Base-by-base conservation (phyloP, 2,888 invertebrate genomes). In the Drosophila mimetica region DNA sequence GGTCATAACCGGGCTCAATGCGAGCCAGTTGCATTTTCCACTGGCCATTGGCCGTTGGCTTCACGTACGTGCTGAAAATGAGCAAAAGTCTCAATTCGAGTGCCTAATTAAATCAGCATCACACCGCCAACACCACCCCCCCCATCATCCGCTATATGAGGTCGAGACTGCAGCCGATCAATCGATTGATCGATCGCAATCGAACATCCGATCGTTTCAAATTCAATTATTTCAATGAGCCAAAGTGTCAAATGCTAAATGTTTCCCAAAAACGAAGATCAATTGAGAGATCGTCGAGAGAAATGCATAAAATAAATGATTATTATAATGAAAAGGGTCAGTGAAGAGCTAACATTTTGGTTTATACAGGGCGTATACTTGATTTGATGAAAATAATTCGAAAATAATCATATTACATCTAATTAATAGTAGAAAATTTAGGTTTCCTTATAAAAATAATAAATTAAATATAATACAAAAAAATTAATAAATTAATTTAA, bases 91-190 rank as follows among this genome's bases (percentile, higher is more conserved):
- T 80, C 70, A 71, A 80, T 67, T 80, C 70, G 64, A 41, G 50
- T 14, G 76, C 78, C 75, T 80, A 80, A 84, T 80, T 84, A 84
- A 84, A 80, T 84, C 81, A 84, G 74, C 71, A 76, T 77, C 59
- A 46, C 63, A 4, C 32, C 11, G 1, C 13, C 50, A 7, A n/a
- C n/a, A n/a, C n/a, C n/a, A n/a, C n/a, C n/a, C n/a, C n/a, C n/a
- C n/a, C n/a, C 71, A 76, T 77, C 59, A 46, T 51, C 9, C 37
- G 9, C 20, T 39, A 7, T n/a, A 14, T 28, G 32, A 57, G 75
- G 66, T 63, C 51, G 75, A 76, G 75, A 76, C 44, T 55, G 48
- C 50, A 59, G 16, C 5, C 44, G 37, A 25, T 25, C 25, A 25
- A 25, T 41, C 32, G 11, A 51, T 59, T 18, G 39, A 41, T 5